Conservation (phyloP, 37 sponge, comb jelly and placozoan species). For the Spongia lamella region DNA sequence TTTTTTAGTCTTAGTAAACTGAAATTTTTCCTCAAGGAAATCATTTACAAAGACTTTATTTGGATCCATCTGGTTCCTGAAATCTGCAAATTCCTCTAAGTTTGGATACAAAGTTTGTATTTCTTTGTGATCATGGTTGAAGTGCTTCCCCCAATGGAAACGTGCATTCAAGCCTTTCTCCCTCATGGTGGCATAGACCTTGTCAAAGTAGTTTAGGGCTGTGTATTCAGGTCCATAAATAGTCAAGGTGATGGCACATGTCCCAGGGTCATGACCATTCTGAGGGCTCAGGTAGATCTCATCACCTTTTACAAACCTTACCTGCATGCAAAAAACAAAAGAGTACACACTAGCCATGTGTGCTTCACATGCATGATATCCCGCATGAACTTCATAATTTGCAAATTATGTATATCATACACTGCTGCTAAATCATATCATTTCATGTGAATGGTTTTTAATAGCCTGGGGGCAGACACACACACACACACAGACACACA, state of each 20-base stretch:
- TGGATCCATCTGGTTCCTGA: slow-evolving; percentile 8
- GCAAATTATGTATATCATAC: too few relatives aligned
- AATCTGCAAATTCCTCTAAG: not conserved
- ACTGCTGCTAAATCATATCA: too few relatives aligned
- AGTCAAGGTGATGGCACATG: slow-evolving; percentile 62
- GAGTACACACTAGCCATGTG: too few relatives aligned
- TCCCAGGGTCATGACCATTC: not conserved
- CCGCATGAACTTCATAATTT: too few relatives aligned
- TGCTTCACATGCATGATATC: too few relatives aligned
- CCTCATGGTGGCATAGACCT: slow-evolving; percentile 7
- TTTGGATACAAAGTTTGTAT: not conserved
- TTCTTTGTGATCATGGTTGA: not conserved
- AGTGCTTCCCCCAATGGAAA: slow-evolving; percentile 8
- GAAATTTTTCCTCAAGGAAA: not conserved
- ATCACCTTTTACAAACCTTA: slow-evolving; percentile 49
- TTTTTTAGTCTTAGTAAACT: too few relatives aligned
- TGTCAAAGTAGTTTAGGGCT: slow-evolving; percentile 34
- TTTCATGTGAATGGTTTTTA: too few relatives aligned
- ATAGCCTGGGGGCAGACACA: too few relatives aligned
- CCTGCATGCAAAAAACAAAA: too few relatives aligned
- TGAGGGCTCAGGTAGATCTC: slow-evolving; percentile 47
- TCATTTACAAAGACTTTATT: slow-evolving; percentile 11
- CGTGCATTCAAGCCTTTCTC: not conserved
- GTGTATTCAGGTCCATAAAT: slow-evolving; percentile 32
- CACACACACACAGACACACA: too few relatives aligned